Evolutionary conservation across 2,888 invertebrate genomes (phyloP).

Genomic region (Trachelus stipa): DNA sequence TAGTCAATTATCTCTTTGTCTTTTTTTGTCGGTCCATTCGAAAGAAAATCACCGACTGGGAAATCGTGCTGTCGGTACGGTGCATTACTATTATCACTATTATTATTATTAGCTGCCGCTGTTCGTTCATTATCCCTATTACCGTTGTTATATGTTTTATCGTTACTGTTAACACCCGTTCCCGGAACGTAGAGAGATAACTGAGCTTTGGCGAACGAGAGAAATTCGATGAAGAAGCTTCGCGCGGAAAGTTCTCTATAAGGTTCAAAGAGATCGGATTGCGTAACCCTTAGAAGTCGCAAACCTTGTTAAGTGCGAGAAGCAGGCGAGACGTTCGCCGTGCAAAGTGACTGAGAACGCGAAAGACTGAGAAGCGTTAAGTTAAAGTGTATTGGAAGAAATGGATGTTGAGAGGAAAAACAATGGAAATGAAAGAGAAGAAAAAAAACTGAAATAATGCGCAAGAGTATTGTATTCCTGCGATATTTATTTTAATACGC

Average conservation of each 20-base stretch:
- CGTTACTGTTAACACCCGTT: not conserved
- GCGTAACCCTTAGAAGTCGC: not conserved
- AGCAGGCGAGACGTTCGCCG: no score
- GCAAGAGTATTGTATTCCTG: not conserved
- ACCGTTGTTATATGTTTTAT: slow-evolving; percentile 7
- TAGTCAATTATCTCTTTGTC: not conserved
- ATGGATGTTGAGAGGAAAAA: not conserved
- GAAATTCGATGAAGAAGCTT: not conserved
- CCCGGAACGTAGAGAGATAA: not conserved
- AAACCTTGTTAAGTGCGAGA: no score
- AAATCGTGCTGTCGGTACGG: not conserved
- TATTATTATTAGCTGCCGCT: slow-evolving; percentile 5
- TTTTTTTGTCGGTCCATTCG: not conserved
- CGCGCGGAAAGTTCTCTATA: not conserved
- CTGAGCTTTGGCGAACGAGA: not conserved
- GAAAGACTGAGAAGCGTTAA: not conserved
- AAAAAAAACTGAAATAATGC: not conserved
- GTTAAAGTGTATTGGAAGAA: not conserved
- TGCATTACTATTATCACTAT: not conserved
- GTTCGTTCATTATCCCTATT: not conserved
- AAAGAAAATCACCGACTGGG: not conserved
- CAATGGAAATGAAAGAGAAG: not conserved
- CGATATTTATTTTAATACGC: not conserved
- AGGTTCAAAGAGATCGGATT: not conserved
- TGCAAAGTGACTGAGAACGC: not conserved